These are phyloP conservation scores for Naja naja DNA, from an alignment of 2,113 vertebrate genomes.

Conservation along the genomic window DNA sequence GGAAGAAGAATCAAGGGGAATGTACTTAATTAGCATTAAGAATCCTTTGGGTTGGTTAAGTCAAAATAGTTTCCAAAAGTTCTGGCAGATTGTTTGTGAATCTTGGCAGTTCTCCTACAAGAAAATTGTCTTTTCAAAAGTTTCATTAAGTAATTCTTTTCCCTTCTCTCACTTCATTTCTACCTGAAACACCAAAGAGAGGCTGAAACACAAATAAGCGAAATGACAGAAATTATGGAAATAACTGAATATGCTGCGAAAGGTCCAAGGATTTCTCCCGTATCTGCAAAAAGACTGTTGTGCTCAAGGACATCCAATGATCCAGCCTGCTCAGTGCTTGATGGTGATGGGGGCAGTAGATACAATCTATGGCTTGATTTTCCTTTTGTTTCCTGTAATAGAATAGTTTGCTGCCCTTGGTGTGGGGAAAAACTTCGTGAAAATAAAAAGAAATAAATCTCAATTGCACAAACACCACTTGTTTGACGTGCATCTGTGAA, in stretches of 20 bases:
- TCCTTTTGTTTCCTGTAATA: neutral
- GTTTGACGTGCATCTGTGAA: neutral
- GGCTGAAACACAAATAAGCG: neutral
- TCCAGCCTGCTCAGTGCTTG: neutral
- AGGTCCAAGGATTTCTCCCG: too few relatives aligned
- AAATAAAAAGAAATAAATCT: neutral
- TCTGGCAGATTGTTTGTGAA: neutral
- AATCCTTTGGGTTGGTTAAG: neutral
- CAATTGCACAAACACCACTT: neutral
- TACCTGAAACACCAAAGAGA: neutral
- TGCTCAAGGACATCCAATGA: neutral
- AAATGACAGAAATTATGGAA: neutral
- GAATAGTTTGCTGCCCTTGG: neutral
- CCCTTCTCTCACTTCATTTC: neutral
- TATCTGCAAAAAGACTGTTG: neutral
- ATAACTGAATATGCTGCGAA: neutral
- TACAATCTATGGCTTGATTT: neutral
- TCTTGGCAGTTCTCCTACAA: neutral
- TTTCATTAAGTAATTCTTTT: neutral
- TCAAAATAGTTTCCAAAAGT: neutral
- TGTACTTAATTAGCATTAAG: neutral
- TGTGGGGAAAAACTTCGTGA: neutral
- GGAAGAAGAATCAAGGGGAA: neutral
- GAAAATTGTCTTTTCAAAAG: neutral
- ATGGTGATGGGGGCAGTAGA: neutral